Conservation (phyloP, 1,140 invertebrate species). For the Zaprionus taronus region DNA sequence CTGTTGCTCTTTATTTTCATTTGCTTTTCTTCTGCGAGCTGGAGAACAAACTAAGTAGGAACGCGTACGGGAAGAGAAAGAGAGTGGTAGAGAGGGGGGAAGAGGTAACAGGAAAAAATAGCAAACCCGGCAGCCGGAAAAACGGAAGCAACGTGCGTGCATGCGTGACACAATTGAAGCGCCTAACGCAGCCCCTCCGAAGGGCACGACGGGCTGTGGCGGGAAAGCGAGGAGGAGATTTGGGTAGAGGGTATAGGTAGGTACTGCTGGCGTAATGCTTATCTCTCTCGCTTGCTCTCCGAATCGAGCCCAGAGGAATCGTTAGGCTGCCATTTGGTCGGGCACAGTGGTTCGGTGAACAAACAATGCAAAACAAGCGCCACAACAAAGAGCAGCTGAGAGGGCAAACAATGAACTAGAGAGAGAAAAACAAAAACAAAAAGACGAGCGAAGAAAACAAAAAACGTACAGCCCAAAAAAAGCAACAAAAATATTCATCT, state of each 20-base stretch:
- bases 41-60: constrained; percentile 44
- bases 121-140: constrained; percentile 80
- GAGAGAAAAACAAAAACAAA: constrained; percentile 39
- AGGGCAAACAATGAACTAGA: constrained; percentile 69
- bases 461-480: constrained; percentile 8
- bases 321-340: constrained; percentile 71
- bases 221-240: neutral
- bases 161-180: constrained; percentile 82
- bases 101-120: constrained; percentile 69
- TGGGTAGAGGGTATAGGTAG: constrained; percentile 8
- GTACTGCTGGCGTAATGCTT: constrained; percentile 41
- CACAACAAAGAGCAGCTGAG: constrained; percentile 34
- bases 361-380: constrained; percentile 65
- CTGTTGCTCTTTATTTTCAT: constrained; percentile 32
- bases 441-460: constrained; percentile 21
- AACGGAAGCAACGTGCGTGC: constrained; percentile 81
- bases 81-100: constrained; percentile 6
- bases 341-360: constrained; percentile 60
- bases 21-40: constrained; percentile 46
- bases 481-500: constrained; percentile 49
- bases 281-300: constrained; percentile 50
- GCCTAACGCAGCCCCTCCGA: constrained; percentile 47
- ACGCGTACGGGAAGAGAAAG: constrained; percentile 14
- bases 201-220: neutral
- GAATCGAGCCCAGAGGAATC: constrained; percentile 75